Conservation (phyloP, 2,888 invertebrate genomes). For the Phortica okadai region DNA sequence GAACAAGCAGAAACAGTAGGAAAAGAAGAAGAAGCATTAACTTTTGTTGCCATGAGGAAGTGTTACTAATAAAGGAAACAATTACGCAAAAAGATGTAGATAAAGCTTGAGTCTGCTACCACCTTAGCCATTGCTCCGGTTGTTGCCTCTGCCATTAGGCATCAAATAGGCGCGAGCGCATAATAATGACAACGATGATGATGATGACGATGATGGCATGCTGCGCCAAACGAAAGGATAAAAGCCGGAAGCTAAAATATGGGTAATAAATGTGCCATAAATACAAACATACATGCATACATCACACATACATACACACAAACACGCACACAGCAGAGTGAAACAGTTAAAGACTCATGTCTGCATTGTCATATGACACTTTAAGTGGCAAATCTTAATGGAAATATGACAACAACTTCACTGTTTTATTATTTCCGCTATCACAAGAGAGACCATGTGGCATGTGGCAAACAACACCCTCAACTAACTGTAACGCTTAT, state of each 20-base stretch:
- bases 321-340: not conserved
- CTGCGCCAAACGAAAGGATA: slow-evolving; percentile 58
- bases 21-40: not conserved
- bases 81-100: slow-evolving; percentile 7
- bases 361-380: not conserved
- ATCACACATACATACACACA: not conserved
- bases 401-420: slow-evolving; percentile 30
- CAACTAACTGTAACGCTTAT: not conserved
- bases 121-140: not conserved
- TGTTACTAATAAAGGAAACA: slow-evolving; percentile 24
- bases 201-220: not conserved
- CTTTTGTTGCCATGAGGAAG: slow-evolving; percentile 2
- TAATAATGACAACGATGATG: not conserved
- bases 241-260: slow-evolving; percentile 69
- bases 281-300: slow-evolving; percentile 5
- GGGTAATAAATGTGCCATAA: slow-evolving; percentile 64
- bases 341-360: not conserved
- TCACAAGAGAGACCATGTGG: slow-evolving; percentile 4
- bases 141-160: not conserved
- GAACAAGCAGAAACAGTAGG: not conserved
- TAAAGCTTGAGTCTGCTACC: not conserved
- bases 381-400: slow-evolving; percentile 33
- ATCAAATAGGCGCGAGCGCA: not conserved
- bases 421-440: slow-evolving; percentile 24
- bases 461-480: not conserved